These are phyloP conservation scores for Zygogramma bicolorata DNA, from an alignment of 2,888 invertebrate genomes.

Conservation along the genomic window DNA sequence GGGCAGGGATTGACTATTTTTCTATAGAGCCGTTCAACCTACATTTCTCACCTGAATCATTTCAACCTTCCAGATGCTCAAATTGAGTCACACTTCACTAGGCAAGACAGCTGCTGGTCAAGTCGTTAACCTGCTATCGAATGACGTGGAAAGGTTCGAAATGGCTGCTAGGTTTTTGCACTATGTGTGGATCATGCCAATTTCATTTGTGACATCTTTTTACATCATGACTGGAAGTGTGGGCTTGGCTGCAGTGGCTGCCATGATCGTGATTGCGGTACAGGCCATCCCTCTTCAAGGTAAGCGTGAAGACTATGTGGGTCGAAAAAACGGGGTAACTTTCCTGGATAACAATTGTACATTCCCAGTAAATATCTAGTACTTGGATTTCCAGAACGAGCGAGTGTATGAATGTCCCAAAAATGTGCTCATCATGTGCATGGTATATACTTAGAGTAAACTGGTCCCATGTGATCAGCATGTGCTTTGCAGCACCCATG, in stretches of 20 bases:
- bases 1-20: no score
- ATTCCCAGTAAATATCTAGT: no score
- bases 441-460: no score
- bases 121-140: conserved; percentile 86
- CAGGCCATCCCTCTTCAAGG: conserved; percentile 69
- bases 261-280: conserved; percentile 71
- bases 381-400: no score
- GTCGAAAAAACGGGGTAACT: no score
- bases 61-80: conserved; percentile 67
- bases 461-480: no score
- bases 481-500: no score
- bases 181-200: conserved; percentile 84
- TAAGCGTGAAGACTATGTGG: conserved; percentile 40
- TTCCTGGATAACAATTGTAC: no score
- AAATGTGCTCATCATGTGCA: no score
- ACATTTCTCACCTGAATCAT: no score
- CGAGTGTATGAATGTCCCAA: no score
- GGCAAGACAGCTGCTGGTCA: conserved; percentile 86
- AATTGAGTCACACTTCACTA: conserved; percentile 76
- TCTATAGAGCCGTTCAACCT: no score
- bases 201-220: conserved; percentile 75
- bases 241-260: conserved; percentile 71
- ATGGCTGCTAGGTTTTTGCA: conserved; percentile 77
- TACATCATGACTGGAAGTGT: conserved; percentile 71
- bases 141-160: conserved; percentile 87